Base-by-base conservation (phyloP, 2,113 vertebrate genomes). In the Ctenodactylus gundi region DNA sequence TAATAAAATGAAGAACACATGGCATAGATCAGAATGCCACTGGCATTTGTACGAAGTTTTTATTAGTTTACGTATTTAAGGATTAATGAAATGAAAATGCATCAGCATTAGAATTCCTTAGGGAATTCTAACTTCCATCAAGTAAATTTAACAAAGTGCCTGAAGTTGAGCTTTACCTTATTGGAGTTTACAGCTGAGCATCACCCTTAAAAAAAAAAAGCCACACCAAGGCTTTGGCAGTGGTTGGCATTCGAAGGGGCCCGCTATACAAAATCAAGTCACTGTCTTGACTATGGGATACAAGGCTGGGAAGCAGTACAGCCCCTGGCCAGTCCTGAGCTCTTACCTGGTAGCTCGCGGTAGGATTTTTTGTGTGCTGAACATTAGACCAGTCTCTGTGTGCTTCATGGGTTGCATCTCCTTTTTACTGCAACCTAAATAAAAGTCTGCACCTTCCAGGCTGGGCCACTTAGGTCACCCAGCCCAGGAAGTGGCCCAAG, bases 1-100 rank as follows among this genome's bases (percentile, higher is more conserved):
- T 64, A 90, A 82, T 90, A 94, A 94, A 91, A 95, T 88, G 83
- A 94, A 55, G 72, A 80, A 81, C 83, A 91, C 29, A 9, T 41
- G 76, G 11, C 70, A 70, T 93, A 87, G 94, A 67, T 78, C 73
- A 73, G 75, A 85, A 92, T 13, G 15, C 67, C 80, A 76, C 62
- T 80, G 90, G 62, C 17, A 67, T 51, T 88, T 86, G 78, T 88
- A 46, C 23, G n/a, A 81, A 88, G 57, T 93, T 75, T 86, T 70
- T 95, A 44, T 82, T 36, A 44, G 46, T 90, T 70, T 75, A 46
- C 29, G 58, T 80, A 78, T 44, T 78, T 89, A 88, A 88, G 36
- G 55, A 89, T 89, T 86, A 89, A 53, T n/a, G 64, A 94, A 80
- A 72, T 76, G 41, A 86, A 91, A 94, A 85, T 39, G 90, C 23